A percentile compares a stretch with the other conserved stretches of the same genome.
phyloP scores from a whole-genome alignment of 2,888 invertebrate genomes.

The Petrolisthes cinctipes region DNA sequence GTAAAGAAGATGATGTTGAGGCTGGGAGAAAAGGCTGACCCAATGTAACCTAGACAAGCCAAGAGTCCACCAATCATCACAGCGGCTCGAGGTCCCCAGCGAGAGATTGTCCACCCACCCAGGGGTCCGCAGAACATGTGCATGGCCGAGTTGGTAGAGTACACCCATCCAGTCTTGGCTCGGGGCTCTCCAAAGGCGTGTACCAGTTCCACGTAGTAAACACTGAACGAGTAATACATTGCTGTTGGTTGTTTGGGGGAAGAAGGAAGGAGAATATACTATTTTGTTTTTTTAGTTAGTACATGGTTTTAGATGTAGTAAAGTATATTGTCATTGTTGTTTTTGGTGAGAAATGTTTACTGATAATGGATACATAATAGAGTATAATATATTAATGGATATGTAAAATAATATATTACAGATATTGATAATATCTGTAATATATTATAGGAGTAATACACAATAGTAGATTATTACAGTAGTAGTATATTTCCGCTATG shows the following conservation, averaged over 20 bases:
- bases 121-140: constrained; percentile 71
- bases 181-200: constrained; percentile 65
- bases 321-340: too few species aligned
- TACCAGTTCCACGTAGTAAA: constrained; percentile 66
- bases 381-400: too few species aligned
- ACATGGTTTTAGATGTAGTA: too few species aligned
- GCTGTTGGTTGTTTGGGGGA: constrained; percentile 23
- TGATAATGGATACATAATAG: too few species aligned
- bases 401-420: too few species aligned
- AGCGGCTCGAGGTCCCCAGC: constrained; percentile 73
- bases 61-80: constrained; percentile 73
- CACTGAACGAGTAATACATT: constrained; percentile 64
- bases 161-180: constrained; percentile 66
- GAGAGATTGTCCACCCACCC: constrained; percentile 73
- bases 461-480: too few species aligned
- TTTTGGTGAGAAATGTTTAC: too few species aligned
- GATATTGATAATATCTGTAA: too few species aligned
- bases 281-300: too few species aligned
- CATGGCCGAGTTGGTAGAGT: constrained; percentile 66
- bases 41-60: constrained; percentile 72
- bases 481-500: too few species aligned
- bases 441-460: too few species aligned
- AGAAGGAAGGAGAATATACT: too few species aligned
- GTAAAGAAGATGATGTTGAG: constrained; percentile 72
- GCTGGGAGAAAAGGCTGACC: constrained; percentile 72